A percentile compares a stretch with the other conserved stretches of the same genome.
Evolutionary conservation across 2,113 vertebrate species (phyloP).

Genomic region (Phocoena sinus): DNA sequence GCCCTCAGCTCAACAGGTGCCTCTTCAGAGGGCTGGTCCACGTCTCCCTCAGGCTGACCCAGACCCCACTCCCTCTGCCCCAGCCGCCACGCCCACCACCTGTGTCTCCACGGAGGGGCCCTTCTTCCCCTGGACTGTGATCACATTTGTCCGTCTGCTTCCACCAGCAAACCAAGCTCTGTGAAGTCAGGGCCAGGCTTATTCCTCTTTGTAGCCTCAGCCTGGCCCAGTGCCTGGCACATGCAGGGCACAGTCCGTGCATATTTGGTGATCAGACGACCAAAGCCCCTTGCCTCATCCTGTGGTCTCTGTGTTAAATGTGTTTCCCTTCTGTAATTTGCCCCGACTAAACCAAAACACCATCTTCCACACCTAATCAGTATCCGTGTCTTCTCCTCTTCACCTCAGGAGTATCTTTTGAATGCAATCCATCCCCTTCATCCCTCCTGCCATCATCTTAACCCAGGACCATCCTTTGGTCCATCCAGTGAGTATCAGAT

Average conservation of each 20-base stretch:
- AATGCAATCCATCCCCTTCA: neutral
- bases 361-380: neutral
- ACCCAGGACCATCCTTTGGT: neutral
- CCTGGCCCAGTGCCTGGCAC: no score
- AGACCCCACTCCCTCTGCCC: neutral
- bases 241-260: rapidly evolving
- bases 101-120: neutral
- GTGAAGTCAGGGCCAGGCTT: neutral
- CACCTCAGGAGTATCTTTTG: neutral
- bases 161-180: neutral
- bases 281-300: neutral
- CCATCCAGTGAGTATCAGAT: neutral
- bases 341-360: neutral
- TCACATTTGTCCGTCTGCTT: neutral
- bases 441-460: neutral
- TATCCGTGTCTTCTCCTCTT: neutral
- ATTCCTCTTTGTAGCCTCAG: neutral
- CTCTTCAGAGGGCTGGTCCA: neutral
- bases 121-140: neutral
- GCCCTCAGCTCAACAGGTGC: neutral
- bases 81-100: rapidly evolving
- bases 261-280: neutral
- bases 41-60: neutral
- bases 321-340: neutral
- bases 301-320: neutral